phyloP scores from a whole-genome alignment of 37 sponge, comb jelly and placozoan species.

The Theonella swinhoei region DNA sequence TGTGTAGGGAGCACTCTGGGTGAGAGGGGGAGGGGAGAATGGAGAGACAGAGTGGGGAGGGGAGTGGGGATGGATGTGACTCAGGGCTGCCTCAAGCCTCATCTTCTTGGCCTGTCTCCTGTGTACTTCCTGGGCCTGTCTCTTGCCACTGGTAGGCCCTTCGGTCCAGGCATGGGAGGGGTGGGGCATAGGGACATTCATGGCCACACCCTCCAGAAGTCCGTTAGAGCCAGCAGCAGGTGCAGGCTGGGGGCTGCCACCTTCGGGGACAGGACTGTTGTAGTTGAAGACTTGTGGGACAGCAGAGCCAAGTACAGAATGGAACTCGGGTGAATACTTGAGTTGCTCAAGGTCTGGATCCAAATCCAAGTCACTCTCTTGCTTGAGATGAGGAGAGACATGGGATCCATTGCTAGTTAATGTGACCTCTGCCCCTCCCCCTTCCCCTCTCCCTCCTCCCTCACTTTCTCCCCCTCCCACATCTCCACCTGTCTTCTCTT shows the following conservation, averaged over 20 bases:
- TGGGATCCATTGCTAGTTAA: slow-evolving; percentile 1
- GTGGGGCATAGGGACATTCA: neutral
- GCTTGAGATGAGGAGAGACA: neutral
- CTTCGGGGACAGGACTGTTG: slow-evolving; percentile 8
- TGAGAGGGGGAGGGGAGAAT: slow-evolving; percentile 8
- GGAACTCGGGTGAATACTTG: slow-evolving; percentile 42
- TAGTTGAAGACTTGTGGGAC: slow-evolving; percentile 50
- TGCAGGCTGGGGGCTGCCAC: slow-evolving; percentile 2
- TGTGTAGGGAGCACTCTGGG: neutral
- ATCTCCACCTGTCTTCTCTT: neutral
- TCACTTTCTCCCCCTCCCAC: neutral
- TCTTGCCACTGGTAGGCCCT: too few relatives aligned
- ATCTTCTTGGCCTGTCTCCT: neutral
- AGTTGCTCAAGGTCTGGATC: slow-evolving; percentile 50
- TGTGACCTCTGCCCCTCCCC: neutral
- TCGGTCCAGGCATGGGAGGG: too few relatives aligned
- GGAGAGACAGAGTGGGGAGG: neutral
- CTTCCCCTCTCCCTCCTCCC: neutral
- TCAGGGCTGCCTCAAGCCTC: neutral
- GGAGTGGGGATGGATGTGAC: neutral
- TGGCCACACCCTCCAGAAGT: slow-evolving; percentile 1
- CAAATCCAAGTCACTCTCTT: slow-evolving; percentile 17
- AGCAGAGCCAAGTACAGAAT: slow-evolving; percentile 21
- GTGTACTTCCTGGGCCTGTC: neutral
- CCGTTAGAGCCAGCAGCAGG: neutral